Evolutionary conservation across 2,888 invertebrate species (phyloP), one percentile per base, ranked within the genome.

Genomic region (Microplitis deprimator): DNA sequence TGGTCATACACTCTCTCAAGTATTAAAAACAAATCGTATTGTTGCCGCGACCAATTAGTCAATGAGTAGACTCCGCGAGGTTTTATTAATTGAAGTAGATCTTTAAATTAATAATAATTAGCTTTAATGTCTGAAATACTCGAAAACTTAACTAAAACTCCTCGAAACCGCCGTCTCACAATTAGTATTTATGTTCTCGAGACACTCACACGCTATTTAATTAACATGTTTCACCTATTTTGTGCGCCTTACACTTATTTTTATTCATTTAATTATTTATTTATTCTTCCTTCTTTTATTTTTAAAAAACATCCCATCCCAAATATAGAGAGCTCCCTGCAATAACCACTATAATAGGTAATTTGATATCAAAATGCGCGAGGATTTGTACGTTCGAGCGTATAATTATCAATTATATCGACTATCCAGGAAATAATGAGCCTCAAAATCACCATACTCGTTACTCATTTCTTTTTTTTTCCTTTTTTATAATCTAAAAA

Each of bases 391-490:
- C 68, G 41, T 61, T 72, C 72, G 75, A 80, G 70, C 79, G 79
- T 83, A 85, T 86, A 87, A 87, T 87, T 84, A 86, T 86, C 83
- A 85, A 85, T 85, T 86, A 86, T 79, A 77, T 61, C 59, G 61
- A 17, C 68, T 61, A 73, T 16, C 64, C 41, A 77, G 80, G 80
- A 84, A 84, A 86, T 86, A 86, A 87, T 84, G 84, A 85, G 84
- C 82, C 80, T 76, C 68, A 50, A 77, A 81, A 81, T 73, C 67
- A 61, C 76, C 60, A 72, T 16, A 70, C 10, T 16, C 29, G 68
- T 50, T 68, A 16, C 41, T 6, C n/a, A 60, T 68, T 62, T 70
- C n/a, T n/a, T n/a, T 65, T 67, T 67, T 62, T 29, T 73, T 59
- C 72, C 10, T 68, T 20, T 29, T 29, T 29, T 29, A 29, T 29